phyloP scores from a whole-genome alignment of 2,888 invertebrate species.

The Caenorhabditis becei region DNA sequence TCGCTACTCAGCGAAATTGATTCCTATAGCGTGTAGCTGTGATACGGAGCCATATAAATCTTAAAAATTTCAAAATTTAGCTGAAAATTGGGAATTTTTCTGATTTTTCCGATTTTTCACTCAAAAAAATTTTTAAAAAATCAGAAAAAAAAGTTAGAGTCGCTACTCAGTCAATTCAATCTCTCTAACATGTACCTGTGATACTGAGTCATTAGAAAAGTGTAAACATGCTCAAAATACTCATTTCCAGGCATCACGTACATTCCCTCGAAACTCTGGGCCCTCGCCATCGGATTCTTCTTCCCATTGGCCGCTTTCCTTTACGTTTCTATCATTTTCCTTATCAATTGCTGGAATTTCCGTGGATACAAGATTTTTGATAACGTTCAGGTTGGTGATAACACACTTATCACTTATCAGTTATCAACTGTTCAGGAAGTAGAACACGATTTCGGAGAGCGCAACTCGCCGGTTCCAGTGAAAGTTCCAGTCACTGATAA shows the following conservation, averaged over 20 bases:
- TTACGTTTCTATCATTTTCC: conserved; percentile 70
- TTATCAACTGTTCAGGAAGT: conserved; percentile 45
- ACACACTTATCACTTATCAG: background rate
- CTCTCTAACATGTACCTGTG: too few relatives aligned
- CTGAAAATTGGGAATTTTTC: too few relatives aligned
- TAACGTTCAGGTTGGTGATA: conserved; percentile 62
- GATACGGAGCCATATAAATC: too few relatives aligned
- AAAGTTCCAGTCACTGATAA: conserved; percentile 18
- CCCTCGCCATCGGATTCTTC: conserved; percentile 71
- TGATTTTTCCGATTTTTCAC: too few relatives aligned
- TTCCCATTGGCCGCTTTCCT: conserved; percentile 60
- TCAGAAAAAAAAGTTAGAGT: too few relatives aligned
- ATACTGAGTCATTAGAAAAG: too few relatives aligned
- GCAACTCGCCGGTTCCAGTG: conserved; percentile 25
- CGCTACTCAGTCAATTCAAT: too few relatives aligned
- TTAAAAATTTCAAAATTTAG: too few relatives aligned
- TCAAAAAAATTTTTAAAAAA: too few relatives aligned
- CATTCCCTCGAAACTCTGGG: conserved; percentile 80
- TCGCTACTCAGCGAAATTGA: too few relatives aligned
- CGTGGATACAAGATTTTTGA: conserved; percentile 73
- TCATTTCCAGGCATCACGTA: conserved; percentile 74
- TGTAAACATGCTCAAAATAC: too few relatives aligned
- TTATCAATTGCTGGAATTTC: conserved; percentile 73
- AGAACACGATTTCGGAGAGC: conserved; percentile 68
- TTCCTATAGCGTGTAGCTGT: too few relatives aligned